Conservation (phyloP, 1,140 invertebrate species). For the Coptotermes formosanus region DNA sequence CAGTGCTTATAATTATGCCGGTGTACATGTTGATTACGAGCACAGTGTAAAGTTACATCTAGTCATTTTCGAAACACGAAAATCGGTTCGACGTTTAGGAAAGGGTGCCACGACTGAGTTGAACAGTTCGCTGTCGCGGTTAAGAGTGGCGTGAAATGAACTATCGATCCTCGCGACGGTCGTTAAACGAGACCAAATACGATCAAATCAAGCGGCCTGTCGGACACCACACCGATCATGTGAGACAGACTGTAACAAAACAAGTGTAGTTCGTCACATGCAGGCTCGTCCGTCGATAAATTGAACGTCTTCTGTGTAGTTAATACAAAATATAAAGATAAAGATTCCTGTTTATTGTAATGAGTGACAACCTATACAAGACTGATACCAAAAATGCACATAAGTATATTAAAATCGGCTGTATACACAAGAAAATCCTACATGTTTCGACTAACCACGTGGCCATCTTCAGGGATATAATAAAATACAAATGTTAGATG, state of each 20-base stretch:
- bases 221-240: background rate
- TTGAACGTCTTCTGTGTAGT: no score
- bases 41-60: background rate
- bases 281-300: background rate
- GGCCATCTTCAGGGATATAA: no score
- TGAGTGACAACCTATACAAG: no score
- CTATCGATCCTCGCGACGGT: background rate
- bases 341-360: no score
- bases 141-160: conserved; percentile 15
- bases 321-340: no score
- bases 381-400: no score
- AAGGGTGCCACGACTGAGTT: background rate
- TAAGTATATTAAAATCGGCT: no score
- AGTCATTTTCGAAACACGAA: background rate
- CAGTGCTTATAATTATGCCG: no score
- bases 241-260: background rate
- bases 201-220: background rate
- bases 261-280: background rate
- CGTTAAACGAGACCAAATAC: conserved; percentile 6
- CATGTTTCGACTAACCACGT: no score
- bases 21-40: no score
- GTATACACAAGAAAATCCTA: no score
- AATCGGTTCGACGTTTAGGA: background rate
- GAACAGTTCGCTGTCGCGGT: background rate
- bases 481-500: no score